Conservation (phyloP, 2,113 vertebrate species). For the Diadophis punctatus region DNA sequence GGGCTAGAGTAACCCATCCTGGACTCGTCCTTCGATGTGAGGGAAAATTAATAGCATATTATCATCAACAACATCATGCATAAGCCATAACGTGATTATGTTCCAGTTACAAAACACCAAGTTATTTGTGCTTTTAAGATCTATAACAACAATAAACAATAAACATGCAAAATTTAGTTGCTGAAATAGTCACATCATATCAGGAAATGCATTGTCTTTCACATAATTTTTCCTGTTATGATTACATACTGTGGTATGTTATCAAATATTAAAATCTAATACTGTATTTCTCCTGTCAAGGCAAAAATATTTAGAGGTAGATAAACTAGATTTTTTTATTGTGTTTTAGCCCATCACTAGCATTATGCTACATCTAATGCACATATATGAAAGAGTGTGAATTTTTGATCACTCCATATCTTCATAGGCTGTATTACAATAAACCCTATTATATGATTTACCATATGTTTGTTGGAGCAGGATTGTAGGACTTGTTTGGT, state of each 20-base stretch:
- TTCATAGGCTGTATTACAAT: conserved; percentile 4
- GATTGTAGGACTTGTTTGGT: conserved; percentile 37
- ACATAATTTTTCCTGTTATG: neutral
- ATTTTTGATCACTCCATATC: conserved; percentile 34
- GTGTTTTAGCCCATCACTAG: conserved; percentile 44
- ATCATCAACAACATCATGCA: neutral
- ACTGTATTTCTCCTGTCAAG: conserved; percentile 4
- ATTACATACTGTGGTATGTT: neutral
- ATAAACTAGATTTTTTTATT: conserved; percentile 46
- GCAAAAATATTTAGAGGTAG: conserved; percentile 30
- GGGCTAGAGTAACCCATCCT: too few relatives aligned
- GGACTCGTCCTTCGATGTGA: neutral
- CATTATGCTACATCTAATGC: conserved; percentile 37
- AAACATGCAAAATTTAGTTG: neutral
- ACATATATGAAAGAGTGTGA: conserved; percentile 48
- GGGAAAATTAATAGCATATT: neutral
- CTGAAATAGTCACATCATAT: neutral
- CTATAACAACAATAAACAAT: too few relatives aligned
- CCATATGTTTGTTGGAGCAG: conserved; percentile 22
- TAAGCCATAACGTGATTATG: neutral
- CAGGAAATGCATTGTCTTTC: neutral
- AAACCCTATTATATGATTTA: conserved; percentile 2
- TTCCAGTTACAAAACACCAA: neutral
- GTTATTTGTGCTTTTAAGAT: neutral
- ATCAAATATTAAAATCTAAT: neutral